These are phyloP conservation scores for Phalloptychus januarius DNA, from an alignment of 2,797 vertebrate species.

Conservation along the genomic window DNA sequence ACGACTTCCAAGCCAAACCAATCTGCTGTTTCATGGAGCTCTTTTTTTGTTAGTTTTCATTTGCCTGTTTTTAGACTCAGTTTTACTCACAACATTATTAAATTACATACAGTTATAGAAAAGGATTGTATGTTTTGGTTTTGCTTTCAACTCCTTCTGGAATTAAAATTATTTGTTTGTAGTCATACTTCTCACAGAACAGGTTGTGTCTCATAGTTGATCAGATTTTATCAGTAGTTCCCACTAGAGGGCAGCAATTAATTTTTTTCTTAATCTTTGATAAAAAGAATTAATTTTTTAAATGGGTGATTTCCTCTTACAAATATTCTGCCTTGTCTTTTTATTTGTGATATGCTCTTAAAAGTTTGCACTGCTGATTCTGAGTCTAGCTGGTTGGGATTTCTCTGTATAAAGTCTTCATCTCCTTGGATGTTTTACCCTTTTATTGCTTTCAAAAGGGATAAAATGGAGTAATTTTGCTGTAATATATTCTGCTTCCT, in stretches of 20 bases:
- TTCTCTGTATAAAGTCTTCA: neutral
- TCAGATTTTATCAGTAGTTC: neutral
- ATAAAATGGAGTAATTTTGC: neutral
- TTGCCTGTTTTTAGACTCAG: neutral
- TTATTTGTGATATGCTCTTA: neutral
- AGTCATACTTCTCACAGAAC: neutral
- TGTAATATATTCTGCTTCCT: too few species aligned
- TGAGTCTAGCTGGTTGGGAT: neutral
- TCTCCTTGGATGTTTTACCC: neutral
- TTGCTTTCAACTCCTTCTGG: neutral
- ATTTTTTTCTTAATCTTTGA: neutral
- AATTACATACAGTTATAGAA: neutral
- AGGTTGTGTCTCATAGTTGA: neutral
- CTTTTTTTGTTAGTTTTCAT: neutral
- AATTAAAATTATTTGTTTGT: neutral
- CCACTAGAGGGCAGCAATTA: conserved; percentile 63
- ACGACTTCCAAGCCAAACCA: neutral
- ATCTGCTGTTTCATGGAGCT: conserved; percentile 11
- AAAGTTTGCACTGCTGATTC: neutral
- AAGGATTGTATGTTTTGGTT: neutral
- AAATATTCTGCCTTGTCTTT: neutral
- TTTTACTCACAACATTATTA: neutral
- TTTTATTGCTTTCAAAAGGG: neutral
- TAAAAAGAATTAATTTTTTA: neutral
- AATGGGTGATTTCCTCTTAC: neutral